Evolutionary conservation across 2,888 invertebrate species (phyloP), one percentile per base, ranked within the genome.

Genomic region (Leucophenga montana): DNA sequence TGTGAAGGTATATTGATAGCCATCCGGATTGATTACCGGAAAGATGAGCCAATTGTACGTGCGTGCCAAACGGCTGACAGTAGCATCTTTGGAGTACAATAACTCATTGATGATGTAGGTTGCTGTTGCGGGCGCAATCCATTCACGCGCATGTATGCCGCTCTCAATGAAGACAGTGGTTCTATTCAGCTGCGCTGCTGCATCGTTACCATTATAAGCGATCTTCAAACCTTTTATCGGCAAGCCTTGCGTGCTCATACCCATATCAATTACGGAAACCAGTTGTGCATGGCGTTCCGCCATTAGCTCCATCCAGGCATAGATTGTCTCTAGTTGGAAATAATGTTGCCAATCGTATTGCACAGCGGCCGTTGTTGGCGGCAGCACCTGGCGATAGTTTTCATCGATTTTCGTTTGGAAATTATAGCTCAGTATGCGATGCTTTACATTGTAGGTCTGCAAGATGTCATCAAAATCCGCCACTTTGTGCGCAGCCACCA

Each of bases 21-120:
- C 94, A 77, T 95, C 95, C 0, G 94, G 94, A 89, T 95, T 95
- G 46, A 92, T 89, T 6, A 93, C 90, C 0, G 95, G 94, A 84
- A 94, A 90, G 70, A 95, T 91, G 85, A 93, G 92, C 92, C 94
- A 95, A 86, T 95, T 94, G 31, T 83, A 86, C 8, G 84, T 75
- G n/a, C 78, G 75, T 0, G 86, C 89, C 44, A 90, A 70, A 44
- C 79, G 73, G 27, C 87, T 78, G 1, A 90, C 75, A 0, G 66
- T 62, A 0, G 80, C 46, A 56, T 86, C 85, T 0, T 84, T 78
- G 56, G 90, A 91, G 57, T 82, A 81, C 0, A 88, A 66, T 33
- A 88, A 71, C 68, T 87, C 79, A 9, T 88, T 82, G 3, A 88
- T 80, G 3, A 88, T 76, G 31, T 82, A 88, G 3, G 88, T 88